Evolutionary conservation across 2,113 vertebrate genomes (phyloP), one percentile per base, ranked within the genome.

Genomic region (Hippocampus comes): DNA sequence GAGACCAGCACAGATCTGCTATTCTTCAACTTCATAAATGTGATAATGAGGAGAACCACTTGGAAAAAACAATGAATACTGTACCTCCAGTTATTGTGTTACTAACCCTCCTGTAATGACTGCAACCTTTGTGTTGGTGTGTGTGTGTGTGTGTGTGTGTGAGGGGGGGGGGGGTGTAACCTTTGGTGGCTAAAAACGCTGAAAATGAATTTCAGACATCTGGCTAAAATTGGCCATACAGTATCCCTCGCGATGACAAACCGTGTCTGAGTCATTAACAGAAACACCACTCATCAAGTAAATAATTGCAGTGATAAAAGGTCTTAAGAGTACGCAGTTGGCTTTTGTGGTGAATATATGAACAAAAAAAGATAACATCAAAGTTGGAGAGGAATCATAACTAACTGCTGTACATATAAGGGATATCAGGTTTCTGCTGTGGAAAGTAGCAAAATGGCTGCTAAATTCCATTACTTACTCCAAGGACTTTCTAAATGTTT

Each of bases 401-500:
- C n/a, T 3, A 25, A 57, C 11, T 20, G 7, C 57, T 17, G 9
- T 1, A 63, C 18, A 20, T 63, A 20, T 3, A 63, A 27, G 23
- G 30, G 6, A 34, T 20, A 63, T 63, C 9, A 38, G 20, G 30
- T 18, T 38, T 63, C 34, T 63, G 17, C 9, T 38, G 15, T 63
- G 60, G 20, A 46, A 25, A 43, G 43, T 23, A 66, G 14, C 6
- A 66, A 10, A 57, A 23, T 10, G 23, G 9, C 10, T 57, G n/a
- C 55, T 57, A 57, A 57, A 23, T 5, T 59, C 10, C 21, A 56
- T 14, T 17, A n/a, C 30, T 66, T 11, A 25, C 9, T 46, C 42
- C 14, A 41, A 25, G 63, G 53, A 56, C 53, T 76, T 78, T 72
- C 38, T 72, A 41, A 75, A 70, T 27, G 42, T n/a, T 49, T 63